These are phyloP conservation scores for Hermaeophaga mercurialis DNA, from an alignment of 2,888 invertebrate species.

Conservation along the genomic window DNA sequence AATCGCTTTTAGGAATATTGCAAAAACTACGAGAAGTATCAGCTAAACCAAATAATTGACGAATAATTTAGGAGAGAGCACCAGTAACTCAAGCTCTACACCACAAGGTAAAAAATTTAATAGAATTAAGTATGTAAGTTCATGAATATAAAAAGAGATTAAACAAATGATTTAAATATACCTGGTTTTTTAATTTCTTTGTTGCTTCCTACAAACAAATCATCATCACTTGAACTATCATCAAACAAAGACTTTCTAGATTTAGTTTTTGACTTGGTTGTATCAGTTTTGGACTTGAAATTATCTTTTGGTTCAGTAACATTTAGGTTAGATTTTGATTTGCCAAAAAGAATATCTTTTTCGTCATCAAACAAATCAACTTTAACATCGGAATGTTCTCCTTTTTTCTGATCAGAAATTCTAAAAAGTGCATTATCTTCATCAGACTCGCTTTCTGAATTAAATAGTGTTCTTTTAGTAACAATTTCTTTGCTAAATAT, in stretches of 20 bases:
- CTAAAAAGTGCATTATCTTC: constrained; percentile 10
- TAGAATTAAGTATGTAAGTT: too few species aligned
- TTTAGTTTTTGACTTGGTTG: background rate
- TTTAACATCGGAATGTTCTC: background rate
- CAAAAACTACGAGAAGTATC: constrained; percentile 1
- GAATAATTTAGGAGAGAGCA: background rate
- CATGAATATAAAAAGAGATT: background rate
- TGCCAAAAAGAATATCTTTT: constrained; percentile 18
- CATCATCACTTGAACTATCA: constrained; percentile 48
- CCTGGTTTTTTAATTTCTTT: constrained; percentile 20
- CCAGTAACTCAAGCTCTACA: background rate
- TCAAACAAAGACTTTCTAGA: constrained; percentile 44
- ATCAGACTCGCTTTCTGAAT: constrained; percentile 24
- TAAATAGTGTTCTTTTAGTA: constrained; percentile 25
- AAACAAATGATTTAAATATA: constrained; percentile 8
- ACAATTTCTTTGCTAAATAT: background rate
- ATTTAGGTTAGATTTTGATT: background rate
- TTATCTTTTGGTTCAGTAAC: background rate
- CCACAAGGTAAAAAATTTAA: too few species aligned
- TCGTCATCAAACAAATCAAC: constrained; percentile 1
- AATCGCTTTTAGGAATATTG: too few species aligned
- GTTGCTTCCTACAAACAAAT: constrained; percentile 41
- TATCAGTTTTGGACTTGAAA: background rate
- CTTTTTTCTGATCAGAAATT: background rate
- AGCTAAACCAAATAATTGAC: background rate